Evolutionary conservation across 2,888 invertebrate species (phyloP).

Genomic region (Hyalella azteca): DNA sequence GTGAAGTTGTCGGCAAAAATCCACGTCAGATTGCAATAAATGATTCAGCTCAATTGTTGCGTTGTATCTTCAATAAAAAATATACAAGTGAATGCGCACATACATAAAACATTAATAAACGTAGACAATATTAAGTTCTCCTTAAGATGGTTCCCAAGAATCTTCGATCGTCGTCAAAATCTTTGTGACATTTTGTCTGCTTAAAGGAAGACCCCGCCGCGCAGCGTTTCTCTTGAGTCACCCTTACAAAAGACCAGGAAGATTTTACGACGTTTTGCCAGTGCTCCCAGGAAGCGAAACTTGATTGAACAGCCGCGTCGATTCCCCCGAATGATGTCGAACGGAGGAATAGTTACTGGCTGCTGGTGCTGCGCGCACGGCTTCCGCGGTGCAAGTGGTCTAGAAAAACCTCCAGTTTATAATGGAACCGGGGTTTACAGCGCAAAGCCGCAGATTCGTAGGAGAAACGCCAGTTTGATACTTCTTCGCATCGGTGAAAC

Average conservation of each 20-base stretch:
- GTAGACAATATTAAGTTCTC: too few relatives aligned
- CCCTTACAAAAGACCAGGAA: slow-evolving; percentile 4
- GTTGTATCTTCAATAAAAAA: too few relatives aligned
- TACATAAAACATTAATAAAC: too few relatives aligned
- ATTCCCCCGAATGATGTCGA: slow-evolving; percentile 32
- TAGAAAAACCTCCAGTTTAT: neutral
- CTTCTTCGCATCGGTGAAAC: too few relatives aligned
- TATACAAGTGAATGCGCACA: too few relatives aligned
- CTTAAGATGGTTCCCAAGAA: too few relatives aligned
- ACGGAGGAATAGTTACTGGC: slow-evolving; percentile 17
- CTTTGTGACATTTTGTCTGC: neutral
- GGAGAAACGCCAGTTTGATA: too few relatives aligned
- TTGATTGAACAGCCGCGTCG: slow-evolving; percentile 36
- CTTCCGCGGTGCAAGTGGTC: neutral
- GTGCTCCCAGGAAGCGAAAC: slow-evolving; percentile 25
- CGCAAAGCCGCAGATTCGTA: too few relatives aligned
- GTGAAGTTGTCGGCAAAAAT: too few relatives aligned
- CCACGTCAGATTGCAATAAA: too few relatives aligned
- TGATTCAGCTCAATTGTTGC: too few relatives aligned
- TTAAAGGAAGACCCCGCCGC: neutral
- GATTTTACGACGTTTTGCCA: slow-evolving; percentile 28
- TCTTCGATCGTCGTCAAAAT: too few relatives aligned
- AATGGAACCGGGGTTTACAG: neutral
- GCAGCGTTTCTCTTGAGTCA: neutral
- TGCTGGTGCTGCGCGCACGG: neutral